These are phyloP conservation scores for Paraplagusia blochii DNA, from an alignment of 2,113 vertebrate genomes.

Conservation along the genomic window DNA sequence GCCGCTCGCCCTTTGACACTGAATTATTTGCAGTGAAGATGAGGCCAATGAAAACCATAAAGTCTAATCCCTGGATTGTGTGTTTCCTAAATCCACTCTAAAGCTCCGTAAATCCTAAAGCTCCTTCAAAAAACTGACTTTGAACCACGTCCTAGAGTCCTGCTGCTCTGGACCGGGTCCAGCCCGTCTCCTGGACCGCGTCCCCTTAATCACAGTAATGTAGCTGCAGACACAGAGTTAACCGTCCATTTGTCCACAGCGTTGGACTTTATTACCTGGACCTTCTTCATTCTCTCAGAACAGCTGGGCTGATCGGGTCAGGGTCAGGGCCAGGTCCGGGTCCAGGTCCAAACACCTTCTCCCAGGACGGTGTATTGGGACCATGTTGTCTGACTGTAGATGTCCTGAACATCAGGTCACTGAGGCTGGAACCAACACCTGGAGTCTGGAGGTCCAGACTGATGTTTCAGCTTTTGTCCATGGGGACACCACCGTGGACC, in stretches of 20 bases:
- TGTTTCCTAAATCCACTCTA: not conserved
- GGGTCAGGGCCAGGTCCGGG: too few species aligned
- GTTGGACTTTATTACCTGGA: too few species aligned
- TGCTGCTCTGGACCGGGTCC: not conserved
- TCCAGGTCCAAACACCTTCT: slow-evolving; percentile 2
- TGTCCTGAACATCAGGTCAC: too few species aligned
- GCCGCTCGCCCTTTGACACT: not conserved
- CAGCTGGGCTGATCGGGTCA: too few species aligned
- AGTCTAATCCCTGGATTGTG: not conserved
- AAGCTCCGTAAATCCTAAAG: not conserved
- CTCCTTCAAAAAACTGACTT: not conserved
- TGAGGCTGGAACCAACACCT: too few species aligned
- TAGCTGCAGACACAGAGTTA: slow-evolving; percentile 3
- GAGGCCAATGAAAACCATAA: not conserved
- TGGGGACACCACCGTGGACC: too few species aligned
- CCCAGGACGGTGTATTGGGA: not conserved
- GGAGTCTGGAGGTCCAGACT: too few species aligned
- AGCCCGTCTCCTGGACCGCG: not conserved
- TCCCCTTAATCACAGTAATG: not conserved
- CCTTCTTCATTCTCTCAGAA: not conserved
- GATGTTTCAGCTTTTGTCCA: too few species aligned
- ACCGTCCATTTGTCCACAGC: not conserved
- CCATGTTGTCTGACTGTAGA: too few species aligned
- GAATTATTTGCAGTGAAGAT: not conserved
- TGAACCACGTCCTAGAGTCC: not conserved